Percentiles rank a stretch among this genome's conserved stretches.
phyloP scores from a whole-genome alignment of 2,113 vertebrate species.

The Chrysemys picta region DNA sequence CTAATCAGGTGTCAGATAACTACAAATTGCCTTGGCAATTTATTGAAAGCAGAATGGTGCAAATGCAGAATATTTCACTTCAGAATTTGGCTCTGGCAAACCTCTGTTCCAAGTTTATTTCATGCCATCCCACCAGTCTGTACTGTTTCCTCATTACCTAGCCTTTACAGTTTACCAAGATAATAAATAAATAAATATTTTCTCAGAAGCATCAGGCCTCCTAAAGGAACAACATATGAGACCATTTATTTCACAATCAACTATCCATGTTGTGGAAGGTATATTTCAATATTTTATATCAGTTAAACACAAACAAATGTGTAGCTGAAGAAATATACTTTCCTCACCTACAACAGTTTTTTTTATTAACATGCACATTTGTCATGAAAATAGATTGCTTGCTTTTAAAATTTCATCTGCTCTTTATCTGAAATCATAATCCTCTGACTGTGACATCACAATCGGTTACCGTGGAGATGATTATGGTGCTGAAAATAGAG shows the following conservation, averaged over 20 bases:
- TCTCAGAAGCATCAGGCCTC: not conserved
- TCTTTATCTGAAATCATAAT: slow-evolving; percentile 26
- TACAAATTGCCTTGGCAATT: not conserved
- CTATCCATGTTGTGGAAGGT: not conserved
- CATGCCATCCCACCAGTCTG: not conserved
- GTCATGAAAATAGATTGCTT: not conserved
- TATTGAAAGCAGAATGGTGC: not conserved
- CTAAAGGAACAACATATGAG: not conserved
- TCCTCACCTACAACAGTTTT: not conserved
- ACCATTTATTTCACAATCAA: not conserved
- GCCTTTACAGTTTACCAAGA: not conserved
- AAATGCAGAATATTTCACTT: not conserved
- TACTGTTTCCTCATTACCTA: not conserved
- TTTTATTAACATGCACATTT: not conserved
- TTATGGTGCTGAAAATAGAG: slow-evolving; percentile 45
- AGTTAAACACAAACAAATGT: not conserved
- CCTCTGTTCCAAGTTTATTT: not conserved
- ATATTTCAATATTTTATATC: not conserved
- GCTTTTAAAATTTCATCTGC: not conserved
- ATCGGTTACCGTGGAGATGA: slow-evolving; percentile 29
- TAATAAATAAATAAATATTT: not conserved
- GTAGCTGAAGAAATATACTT: not conserved
- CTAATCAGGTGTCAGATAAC: not conserved
- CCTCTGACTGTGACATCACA: slow-evolving; percentile 9
- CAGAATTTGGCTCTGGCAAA: not conserved